These are phyloP conservation scores for Blera fallax DNA, from an alignment of 2,888 invertebrate genomes.

Conservation along the genomic window DNA sequence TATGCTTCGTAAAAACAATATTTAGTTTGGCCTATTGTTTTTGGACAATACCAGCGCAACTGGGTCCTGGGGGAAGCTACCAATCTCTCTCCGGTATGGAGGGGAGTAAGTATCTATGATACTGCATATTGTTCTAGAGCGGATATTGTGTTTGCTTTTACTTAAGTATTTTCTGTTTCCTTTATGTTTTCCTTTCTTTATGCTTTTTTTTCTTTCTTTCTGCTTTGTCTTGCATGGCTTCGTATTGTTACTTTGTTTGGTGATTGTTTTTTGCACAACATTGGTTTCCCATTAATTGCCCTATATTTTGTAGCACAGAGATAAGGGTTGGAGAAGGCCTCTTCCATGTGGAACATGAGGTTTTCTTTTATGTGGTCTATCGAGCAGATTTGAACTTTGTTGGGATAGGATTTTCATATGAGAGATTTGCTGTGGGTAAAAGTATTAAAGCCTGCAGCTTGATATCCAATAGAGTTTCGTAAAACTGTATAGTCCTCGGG, in stretches of 20 bases:
- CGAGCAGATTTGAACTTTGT: constrained; percentile 36
- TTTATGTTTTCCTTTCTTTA: constrained; percentile 24
- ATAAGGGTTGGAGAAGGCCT: constrained; percentile 3
- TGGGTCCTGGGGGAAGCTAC: constrained; percentile 44
- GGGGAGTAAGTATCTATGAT: constrained; percentile 55
- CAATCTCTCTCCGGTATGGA: constrained; percentile 41
- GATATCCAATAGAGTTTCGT: not conserved
- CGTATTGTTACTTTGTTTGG: constrained; percentile 61
- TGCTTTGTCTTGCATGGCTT: constrained; percentile 16
- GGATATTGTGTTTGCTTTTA: constrained; percentile 71
- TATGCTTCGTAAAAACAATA: constrained; percentile 42
- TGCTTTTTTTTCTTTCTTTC: not conserved
- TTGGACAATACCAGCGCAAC: constrained; percentile 59
- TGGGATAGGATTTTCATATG: constrained; percentile 30
- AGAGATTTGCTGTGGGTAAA: constrained; percentile 25
- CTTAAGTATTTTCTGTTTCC: constrained; percentile 63
- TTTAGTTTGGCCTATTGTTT: constrained; percentile 63
- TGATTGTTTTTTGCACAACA: constrained; percentile 60
- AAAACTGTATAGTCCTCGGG: not conserved
- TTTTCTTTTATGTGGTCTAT: constrained; percentile 46
- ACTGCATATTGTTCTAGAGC: constrained; percentile 64
- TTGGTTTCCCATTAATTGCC: constrained; percentile 72
- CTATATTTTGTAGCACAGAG: constrained; percentile 55
- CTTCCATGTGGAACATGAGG: constrained; percentile 29
- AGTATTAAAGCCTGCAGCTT: constrained; percentile 5